These are phyloP conservation scores for Hephaestus fuliginosus DNA, from an alignment of 2,797 vertebrate species.

Conservation along the genomic window DNA sequence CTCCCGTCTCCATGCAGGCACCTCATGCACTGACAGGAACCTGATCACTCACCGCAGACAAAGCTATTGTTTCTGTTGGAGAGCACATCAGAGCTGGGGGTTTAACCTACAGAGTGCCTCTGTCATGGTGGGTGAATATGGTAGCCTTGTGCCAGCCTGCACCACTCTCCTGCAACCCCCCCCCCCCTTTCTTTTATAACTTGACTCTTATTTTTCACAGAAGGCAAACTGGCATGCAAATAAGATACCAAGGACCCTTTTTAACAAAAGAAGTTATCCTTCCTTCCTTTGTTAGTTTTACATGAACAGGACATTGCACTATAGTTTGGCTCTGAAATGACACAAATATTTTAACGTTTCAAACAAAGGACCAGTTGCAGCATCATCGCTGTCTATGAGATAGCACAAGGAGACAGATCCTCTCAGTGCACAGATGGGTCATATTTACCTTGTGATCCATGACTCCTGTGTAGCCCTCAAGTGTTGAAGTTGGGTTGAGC, in stretches of 20 bases:
- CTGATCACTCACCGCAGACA: slow-evolving; percentile 8
- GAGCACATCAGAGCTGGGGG: not conserved
- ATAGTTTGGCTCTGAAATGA: not conserved
- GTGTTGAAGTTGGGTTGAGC: slow-evolving; percentile 60
- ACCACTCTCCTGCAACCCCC: not conserved
- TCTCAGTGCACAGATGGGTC: slow-evolving; percentile 20
- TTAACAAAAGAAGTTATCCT: not conserved
- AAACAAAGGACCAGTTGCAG: not conserved
- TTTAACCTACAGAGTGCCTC: not conserved
- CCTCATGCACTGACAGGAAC: not conserved
- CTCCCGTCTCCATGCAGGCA: not conserved
- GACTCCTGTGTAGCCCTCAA: slow-evolving; percentile 92
- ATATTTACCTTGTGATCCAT: slow-evolving; percentile 92
- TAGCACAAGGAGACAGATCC: not conserved
- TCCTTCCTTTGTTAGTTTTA: not conserved
- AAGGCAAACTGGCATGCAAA: not conserved
- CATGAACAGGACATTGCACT: not conserved
- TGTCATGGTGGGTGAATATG: not conserved
- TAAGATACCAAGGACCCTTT: not conserved
- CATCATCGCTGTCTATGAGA: not conserved
- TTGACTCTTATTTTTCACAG: not conserved
- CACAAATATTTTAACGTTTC: not conserved
- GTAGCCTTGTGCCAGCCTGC: not conserved
- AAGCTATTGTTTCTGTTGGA: not conserved
- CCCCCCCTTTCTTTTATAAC: not conserved